phyloP scores from a whole-genome alignment of 2,888 invertebrate species.

The Drosophila vallismaia region DNA sequence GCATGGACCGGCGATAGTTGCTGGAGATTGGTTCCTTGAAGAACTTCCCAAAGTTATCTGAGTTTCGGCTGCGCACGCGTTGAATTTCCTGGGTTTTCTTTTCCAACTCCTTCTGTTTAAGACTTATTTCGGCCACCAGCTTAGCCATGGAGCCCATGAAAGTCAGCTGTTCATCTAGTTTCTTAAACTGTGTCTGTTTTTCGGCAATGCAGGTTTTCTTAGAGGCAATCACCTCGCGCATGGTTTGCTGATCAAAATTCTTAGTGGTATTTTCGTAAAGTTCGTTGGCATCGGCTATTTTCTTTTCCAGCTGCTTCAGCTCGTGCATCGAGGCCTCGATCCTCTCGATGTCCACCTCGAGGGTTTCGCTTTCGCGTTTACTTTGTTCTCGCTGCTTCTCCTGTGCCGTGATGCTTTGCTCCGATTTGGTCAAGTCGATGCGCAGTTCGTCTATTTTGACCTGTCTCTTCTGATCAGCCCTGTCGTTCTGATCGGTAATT shows the following conservation, averaged over 20 bases:
- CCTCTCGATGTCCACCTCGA: slow-evolving; percentile 86
- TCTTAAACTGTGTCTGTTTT: slow-evolving; percentile 86
- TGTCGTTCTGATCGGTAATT: slow-evolving; percentile 64
- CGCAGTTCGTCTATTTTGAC: slow-evolving; percentile 85
- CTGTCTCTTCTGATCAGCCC: slow-evolving; percentile 84
- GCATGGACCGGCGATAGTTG: slow-evolving; percentile 86
- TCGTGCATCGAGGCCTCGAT: slow-evolving; percentile 86
- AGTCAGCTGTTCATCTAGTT: slow-evolving; percentile 85
- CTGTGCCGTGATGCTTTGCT: slow-evolving; percentile 88
- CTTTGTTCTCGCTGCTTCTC: slow-evolving; percentile 83
- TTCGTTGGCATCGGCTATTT: slow-evolving; percentile 82
- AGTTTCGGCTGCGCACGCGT: slow-evolving; percentile 88
- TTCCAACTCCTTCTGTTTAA: slow-evolving; percentile 82
- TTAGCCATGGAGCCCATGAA: slow-evolving; percentile 82
- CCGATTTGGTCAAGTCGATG: slow-evolving; percentile 86
- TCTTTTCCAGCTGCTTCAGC: slow-evolving; percentile 84
- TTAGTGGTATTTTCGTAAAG: slow-evolving; percentile 64
- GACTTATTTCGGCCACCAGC: slow-evolving; percentile 76
- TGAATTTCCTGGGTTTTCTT: slow-evolving; percentile 86
- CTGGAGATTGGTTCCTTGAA: slow-evolving; percentile 87
- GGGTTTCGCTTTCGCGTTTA: slow-evolving; percentile 85
- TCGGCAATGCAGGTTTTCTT: slow-evolving; percentile 86
- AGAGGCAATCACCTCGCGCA: slow-evolving; percentile 85
- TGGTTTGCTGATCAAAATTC: slow-evolving; percentile 70
- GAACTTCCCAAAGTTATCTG: slow-evolving; percentile 87